phyloP scores from a whole-genome alignment of 2,888 invertebrate species.

The Chrysomela aeneicollis region DNA sequence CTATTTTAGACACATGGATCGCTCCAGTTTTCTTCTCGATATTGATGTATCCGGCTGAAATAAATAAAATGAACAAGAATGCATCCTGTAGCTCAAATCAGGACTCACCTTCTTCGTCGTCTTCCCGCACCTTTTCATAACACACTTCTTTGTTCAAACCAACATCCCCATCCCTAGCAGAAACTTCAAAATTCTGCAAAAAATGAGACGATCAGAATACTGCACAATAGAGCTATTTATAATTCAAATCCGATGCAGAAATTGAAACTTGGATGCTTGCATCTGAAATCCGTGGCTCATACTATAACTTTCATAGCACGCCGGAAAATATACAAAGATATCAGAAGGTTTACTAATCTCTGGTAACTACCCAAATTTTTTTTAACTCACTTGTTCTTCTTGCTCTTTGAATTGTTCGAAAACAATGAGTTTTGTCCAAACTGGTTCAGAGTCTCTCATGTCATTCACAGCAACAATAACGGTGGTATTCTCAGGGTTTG shows the following conservation, averaged over 20 bases:
- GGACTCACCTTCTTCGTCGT: conserved; percentile 36
- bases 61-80: background rate
- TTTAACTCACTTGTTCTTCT: conserved; percentile 32
- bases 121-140: conserved; percentile 47
- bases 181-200: conserved; percentile 59
- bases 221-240: no score
- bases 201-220: no score
- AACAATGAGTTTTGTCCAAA: conserved; percentile 62
- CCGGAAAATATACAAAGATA: no score
- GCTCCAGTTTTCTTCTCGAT: conserved; percentile 48
- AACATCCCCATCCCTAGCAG: conserved; percentile 71
- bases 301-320: no score
- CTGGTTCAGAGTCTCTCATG: conserved; percentile 67
- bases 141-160: conserved; percentile 61
- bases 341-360: no score
- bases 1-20: conserved; percentile 54
- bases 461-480: conserved; percentile 65
- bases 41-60: conserved; percentile 42
- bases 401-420: conserved; percentile 68
- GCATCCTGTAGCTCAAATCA: conserved; percentile 50
- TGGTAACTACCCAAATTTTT: no score
- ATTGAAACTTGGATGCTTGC: no score
- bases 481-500: background rate
- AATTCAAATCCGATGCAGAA: no score
- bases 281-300: no score